A percentile compares a stretch with the other conserved stretches of the same genome.
These are phyloP conservation scores for Loris lydekkerianus DNA, from an alignment of 2,797 vertebrate species.

Conservation along the genomic window DNA sequence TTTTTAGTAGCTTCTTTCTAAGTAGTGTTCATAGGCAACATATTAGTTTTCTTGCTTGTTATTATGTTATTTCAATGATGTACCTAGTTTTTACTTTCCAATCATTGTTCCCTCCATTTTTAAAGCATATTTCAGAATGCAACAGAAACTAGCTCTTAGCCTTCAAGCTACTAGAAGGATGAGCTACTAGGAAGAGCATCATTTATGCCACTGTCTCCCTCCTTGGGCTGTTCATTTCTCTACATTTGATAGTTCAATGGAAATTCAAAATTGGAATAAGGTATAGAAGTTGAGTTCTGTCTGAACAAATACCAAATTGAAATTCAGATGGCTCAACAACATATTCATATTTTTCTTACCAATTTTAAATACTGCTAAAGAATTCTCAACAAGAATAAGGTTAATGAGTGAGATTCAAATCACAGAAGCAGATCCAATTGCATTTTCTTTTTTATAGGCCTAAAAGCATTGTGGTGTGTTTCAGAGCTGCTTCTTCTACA, in stretches of 20 bases:
- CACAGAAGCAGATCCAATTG: not conserved
- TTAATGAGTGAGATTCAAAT: not conserved
- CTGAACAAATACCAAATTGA: not conserved
- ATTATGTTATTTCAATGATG: constrained; percentile 3
- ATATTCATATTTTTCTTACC: not conserved
- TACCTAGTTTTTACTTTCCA: not conserved
- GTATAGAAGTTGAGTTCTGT: not conserved
- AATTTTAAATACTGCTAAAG: not conserved
- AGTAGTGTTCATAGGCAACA: not conserved
- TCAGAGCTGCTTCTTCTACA: constrained; percentile 94
- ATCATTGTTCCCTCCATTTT: not conserved
- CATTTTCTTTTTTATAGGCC: constrained; percentile 84
- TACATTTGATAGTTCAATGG: not conserved
- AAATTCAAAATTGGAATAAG: not conserved
- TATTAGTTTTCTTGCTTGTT: constrained; percentile 28
- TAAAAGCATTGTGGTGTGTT: constrained; percentile 91
- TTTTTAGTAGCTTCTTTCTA: not conserved
- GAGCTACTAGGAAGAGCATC: not conserved
- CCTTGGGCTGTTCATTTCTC: not conserved
- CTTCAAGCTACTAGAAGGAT: not conserved
- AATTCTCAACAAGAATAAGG: not conserved
- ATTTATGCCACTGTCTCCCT: not conserved
- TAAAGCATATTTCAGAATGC: not conserved
- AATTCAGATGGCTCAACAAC: not conserved
- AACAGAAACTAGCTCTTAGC: not conserved